phyloP scores from a whole-genome alignment of 2,888 invertebrate species.

The Stenichneumon culpator region DNA sequence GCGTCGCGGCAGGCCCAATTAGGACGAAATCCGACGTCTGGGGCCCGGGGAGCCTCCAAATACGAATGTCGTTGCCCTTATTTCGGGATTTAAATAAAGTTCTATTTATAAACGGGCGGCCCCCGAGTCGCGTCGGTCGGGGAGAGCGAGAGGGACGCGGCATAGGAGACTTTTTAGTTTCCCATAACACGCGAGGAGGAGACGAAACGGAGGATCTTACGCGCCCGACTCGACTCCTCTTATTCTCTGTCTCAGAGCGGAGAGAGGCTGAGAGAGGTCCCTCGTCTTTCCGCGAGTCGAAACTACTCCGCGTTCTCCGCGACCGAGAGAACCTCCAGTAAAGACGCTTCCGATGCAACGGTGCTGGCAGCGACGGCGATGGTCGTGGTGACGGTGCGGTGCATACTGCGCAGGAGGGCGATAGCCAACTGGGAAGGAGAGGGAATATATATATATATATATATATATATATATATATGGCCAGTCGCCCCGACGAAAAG shows the following conservation, averaged over 20 bases:
- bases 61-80: conserved; percentile 82
- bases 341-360: not conserved
- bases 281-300: conserved; percentile 41
- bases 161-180: conserved; percentile 52
- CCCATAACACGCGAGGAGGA: conserved; percentile 53
- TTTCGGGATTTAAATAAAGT: conserved; percentile 82
- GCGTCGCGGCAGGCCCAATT: conserved; percentile 60
- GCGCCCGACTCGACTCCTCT: conserved; percentile 67
- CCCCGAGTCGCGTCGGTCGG: conserved; percentile 40
- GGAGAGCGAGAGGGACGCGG: conserved; percentile 55
- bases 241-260: conserved; percentile 9
- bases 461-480: conserved; percentile 4
- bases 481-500: conserved; percentile 26
- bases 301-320: conserved; percentile 34
- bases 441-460: conserved; percentile 28
- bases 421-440: conserved; percentile 40
- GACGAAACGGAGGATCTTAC: conserved; percentile 68
- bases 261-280: not conserved
- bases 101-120: conserved; percentile 79
- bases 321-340: conserved; percentile 15
- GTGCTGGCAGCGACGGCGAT: conserved; percentile 4
- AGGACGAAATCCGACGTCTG: conserved; percentile 62
- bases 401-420: conserved; percentile 1
- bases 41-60: conserved; percentile 68
- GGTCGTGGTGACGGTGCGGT: not conserved